Evolutionary conservation across 2,888 invertebrate species (phyloP).

Genomic region (Epirrita christyi): DNA sequence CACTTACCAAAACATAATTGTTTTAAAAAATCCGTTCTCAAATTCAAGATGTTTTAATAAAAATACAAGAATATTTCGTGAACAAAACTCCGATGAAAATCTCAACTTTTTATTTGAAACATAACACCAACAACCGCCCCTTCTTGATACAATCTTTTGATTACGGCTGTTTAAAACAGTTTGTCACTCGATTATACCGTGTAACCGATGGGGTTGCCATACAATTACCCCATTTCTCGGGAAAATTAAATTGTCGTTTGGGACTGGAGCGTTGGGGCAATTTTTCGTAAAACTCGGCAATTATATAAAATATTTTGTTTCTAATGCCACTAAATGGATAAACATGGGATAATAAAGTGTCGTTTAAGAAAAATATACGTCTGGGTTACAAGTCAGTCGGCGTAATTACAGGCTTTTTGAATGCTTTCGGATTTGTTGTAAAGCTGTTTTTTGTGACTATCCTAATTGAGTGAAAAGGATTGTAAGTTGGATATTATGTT

Average conservation of each 20-base stretch:
- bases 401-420: constrained; percentile 61
- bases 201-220: constrained; percentile 70
- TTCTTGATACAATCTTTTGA: constrained; percentile 49
- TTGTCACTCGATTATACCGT: constrained; percentile 80
- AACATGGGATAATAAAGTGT: constrained; percentile 79
- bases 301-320: constrained; percentile 65
- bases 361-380: constrained; percentile 81
- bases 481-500: constrained; percentile 17
- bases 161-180: constrained; percentile 74
- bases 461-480: constrained; percentile 33
- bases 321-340: constrained; percentile 80
- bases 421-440: constrained; percentile 43
- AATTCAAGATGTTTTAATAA: not conserved
- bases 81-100: constrained; percentile 28
- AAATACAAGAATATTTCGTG: constrained; percentile 18
- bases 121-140: constrained; percentile 47
- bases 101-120: constrained; percentile 27
- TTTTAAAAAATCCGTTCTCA: too few relatives aligned
- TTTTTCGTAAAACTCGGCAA: constrained; percentile 66
- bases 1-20: too few relatives aligned
- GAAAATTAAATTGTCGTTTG: constrained; percentile 78
- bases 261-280: constrained; percentile 64
- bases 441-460: constrained; percentile 37
- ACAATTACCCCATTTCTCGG: constrained; percentile 71
- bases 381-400: constrained; percentile 51